phyloP scores from a whole-genome alignment of 2,113 vertebrate genomes.

The Lampris incognitus region DNA sequence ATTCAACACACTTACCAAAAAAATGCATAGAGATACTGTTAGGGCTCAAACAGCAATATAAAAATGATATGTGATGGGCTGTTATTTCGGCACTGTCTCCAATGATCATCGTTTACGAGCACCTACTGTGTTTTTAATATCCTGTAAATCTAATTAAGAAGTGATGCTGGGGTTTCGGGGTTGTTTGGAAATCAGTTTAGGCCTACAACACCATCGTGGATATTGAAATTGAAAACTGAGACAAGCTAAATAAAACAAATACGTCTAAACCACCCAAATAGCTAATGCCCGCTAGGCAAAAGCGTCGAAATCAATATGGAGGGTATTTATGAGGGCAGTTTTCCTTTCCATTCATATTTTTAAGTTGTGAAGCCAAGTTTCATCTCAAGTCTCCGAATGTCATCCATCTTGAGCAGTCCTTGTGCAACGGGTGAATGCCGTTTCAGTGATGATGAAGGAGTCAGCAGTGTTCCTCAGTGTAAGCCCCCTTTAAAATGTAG shows the following conservation, averaged over 20 bases:
- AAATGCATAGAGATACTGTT: conserved; percentile 75
- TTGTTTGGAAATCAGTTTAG: conserved; percentile 67
- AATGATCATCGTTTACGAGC: conserved; percentile 80
- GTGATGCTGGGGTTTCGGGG: conserved; percentile 76
- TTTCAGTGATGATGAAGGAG: conserved; percentile 35
- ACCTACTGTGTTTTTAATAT: conserved; percentile 83
- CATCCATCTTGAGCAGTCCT: conserved; percentile 4
- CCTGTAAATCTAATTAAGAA: conserved; percentile 82
- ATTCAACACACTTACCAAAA: conserved; percentile 73
- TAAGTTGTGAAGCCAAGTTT: conserved; percentile 40
- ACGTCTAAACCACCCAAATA: conserved; percentile 16
- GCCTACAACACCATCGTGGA: conserved; percentile 48
- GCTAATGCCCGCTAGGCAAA: conserved; percentile 40
- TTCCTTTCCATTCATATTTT: conserved; percentile 53
- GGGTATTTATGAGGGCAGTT: conserved; percentile 53
- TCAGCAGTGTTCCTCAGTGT: conserved; percentile 56
- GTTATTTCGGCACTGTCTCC: conserved; percentile 75
- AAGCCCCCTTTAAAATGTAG: conserved; percentile 58
- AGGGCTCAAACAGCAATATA: conserved; percentile 66
- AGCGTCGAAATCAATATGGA: conserved; percentile 69
- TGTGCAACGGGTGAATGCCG: neutral
- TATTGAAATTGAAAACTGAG: conserved; percentile 65
- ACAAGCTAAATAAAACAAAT: conserved; percentile 61
- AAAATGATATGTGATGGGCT: conserved; percentile 71
- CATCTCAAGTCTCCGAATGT: conserved; percentile 11